Percentiles rank a stretch among this genome's conserved stretches.
These are phyloP conservation scores for Chelonus insularis DNA, from an alignment of 1,140 invertebrate species.

Conservation along the genomic window DNA sequence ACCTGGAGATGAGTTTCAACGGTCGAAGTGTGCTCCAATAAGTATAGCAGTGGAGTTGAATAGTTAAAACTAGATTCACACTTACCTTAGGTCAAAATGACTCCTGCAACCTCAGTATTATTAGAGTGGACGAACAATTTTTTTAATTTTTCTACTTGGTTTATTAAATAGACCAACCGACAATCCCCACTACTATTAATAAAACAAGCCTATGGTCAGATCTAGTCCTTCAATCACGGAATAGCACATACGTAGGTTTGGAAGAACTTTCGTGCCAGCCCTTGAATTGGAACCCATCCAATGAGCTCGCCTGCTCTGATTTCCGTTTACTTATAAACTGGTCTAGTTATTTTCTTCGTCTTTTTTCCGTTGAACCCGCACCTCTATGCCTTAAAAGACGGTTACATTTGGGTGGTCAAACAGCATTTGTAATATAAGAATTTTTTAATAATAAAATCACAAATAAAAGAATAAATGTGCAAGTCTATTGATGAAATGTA, in stretches of 20 bases:
- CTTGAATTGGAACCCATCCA: neutral
- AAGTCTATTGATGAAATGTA: too few relatives aligned
- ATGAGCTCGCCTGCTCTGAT: constrained; percentile 9
- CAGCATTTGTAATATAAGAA: neutral
- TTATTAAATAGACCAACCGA: constrained; percentile 26
- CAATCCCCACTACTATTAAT: constrained; percentile 11
- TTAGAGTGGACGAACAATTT: neutral
- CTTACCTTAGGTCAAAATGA: too few relatives aligned
- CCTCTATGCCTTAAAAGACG: neutral
- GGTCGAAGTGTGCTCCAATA: too few relatives aligned
- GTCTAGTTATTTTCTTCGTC: constrained; percentile 14
- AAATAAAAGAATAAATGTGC: neutral
- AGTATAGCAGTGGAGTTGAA: too few relatives aligned
- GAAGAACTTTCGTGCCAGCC: neutral
- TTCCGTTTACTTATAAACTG: neutral
- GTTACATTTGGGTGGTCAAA: neutral
- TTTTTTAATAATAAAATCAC: neutral
- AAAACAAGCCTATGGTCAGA: neutral
- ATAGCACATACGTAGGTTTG: neutral
- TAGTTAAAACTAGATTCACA: too few relatives aligned
- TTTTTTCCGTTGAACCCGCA: constrained; percentile 6
- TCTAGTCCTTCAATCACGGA: neutral
- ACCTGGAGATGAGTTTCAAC: too few relatives aligned
- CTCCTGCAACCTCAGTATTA: too few relatives aligned
- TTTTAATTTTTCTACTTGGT: neutral